Base-by-base conservation (phyloP, 2,888 invertebrate genomes). In the Xiphydria camelus region DNA sequence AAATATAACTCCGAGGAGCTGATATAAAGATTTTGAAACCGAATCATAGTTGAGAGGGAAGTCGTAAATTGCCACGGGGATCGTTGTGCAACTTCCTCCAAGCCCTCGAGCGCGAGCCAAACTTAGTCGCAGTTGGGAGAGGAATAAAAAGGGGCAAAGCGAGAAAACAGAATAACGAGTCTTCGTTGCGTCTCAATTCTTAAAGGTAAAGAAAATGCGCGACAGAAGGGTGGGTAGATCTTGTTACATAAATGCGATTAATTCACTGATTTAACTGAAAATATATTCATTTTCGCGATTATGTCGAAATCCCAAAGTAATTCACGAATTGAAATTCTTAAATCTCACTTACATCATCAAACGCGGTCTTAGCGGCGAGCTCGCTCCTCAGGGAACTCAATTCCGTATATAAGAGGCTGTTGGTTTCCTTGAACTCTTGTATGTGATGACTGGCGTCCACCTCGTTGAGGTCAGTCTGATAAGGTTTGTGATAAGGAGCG, bases 371-470 rank as follows among this genome's bases (percentile, higher is more conserved):
- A 2, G 49, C 43, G 6, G 53, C 25, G 9, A 71, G 34, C 36
- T 73, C 70, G 4, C 55, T 66, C 4, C 61, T 59, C 18, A 75
- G 51, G 7, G 58, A 51, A 15, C 45, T 61, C 4, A 75, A 45
- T 47, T 73, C 71, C 1, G 55, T 53, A 20, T 58, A 63, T 17
- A 75, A 34, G 2, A 62, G 50, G 21, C 51, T 62, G 19, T 73
- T 70, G 2, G 63, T 62, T 34, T 73, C 72, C 33, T 64, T 66
- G 1, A 75, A 43, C 40, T 65, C 64, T 10, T 65, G 57, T 40
- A 74, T 61, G 7, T 68, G 65, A 32, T 65, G 51, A 12, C 43
- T 58, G 1, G 59, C 45, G 20, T 68, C 66, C 2, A 49, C 47
- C 19, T 75, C 73, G 29, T 62, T 62, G 3, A 63, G 14, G 18